Conservation (phyloP, 1,140 invertebrate species). For the Diachasmimorpha longicaudata region DNA sequence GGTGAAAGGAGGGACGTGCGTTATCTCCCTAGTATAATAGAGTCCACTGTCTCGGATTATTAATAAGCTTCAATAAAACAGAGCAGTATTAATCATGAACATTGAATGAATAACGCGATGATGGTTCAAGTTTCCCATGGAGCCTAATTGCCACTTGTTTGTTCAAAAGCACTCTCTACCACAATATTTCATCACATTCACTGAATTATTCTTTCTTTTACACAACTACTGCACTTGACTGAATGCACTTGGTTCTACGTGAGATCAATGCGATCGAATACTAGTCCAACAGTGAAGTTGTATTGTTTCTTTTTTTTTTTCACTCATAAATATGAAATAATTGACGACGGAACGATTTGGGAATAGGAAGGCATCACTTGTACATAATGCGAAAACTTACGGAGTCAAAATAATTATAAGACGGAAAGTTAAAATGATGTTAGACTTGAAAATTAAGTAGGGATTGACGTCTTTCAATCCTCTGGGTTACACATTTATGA, state of each 20-base stretch:
- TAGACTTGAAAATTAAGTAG: not conserved
- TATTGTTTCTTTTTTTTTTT: too few relatives aligned
- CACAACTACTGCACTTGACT: not conserved
- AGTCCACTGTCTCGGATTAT: not conserved
- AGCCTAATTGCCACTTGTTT: not conserved
- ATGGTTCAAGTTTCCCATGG: not conserved
- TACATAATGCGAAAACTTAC: too few relatives aligned
- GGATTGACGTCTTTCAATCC: not conserved
- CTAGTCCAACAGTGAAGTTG: too few relatives aligned
- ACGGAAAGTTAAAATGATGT: not conserved
- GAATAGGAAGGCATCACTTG: too few relatives aligned
- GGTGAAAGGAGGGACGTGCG: conserved; percentile 21
- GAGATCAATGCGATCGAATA: not conserved
- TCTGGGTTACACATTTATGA: not conserved
- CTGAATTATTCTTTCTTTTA: not conserved
- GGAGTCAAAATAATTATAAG: too few relatives aligned
- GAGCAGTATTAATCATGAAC: not conserved
- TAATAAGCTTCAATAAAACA: conserved; percentile 3
- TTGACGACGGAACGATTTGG: too few relatives aligned
- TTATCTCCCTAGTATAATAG: not conserved
- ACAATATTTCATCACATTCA: not conserved
- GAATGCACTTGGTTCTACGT: not conserved
- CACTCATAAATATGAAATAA: too few relatives aligned
- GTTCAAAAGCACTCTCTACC: not conserved
- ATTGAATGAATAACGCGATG: not conserved